These are phyloP conservation scores for Rhincodon typus DNA, from an alignment of 2,797 vertebrate genomes.

Conservation along the genomic window DNA sequence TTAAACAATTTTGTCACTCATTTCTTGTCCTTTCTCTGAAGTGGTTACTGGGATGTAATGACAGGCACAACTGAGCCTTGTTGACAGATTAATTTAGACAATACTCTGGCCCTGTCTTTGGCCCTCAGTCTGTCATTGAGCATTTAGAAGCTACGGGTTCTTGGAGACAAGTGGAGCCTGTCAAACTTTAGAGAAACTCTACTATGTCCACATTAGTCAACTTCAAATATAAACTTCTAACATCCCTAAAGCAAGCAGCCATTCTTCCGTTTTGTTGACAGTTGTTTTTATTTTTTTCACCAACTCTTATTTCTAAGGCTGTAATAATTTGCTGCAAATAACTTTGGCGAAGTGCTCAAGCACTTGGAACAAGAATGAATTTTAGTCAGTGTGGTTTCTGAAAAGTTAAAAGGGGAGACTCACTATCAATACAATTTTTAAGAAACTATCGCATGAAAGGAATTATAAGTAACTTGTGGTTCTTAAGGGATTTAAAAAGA, in stretches of 20 bases:
- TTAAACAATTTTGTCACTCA: slow-evolving; percentile 45
- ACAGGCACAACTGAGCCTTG: slow-evolving; percentile 51
- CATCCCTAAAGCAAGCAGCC: neutral
- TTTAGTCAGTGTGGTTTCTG: neutral
- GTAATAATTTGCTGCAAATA: neutral
- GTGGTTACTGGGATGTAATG: slow-evolving; percentile 54
- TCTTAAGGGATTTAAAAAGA: neutral
- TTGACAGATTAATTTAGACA: slow-evolving; percentile 54
- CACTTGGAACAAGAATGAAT: neutral
- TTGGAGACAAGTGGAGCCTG: slow-evolving; percentile 43
- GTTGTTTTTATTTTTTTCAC: neutral
- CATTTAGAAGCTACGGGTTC: slow-evolving; percentile 43
- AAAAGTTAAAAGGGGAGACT: neutral
- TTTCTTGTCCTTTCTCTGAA: slow-evolving; percentile 45
- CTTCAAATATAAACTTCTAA: neutral
- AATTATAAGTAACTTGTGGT: neutral
- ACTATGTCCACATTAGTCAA: slow-evolving; percentile 33
- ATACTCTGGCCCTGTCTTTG: slow-evolving; percentile 43
- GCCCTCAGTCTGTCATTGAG: slow-evolving; percentile 51
- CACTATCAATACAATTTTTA: neutral
- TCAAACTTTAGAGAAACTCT: slow-evolving; percentile 38
- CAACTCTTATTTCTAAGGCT: neutral
- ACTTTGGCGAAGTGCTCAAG: neutral
- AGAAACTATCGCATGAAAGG: neutral
- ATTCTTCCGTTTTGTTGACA: neutral